Percentiles rank a stretch among this genome's conserved stretches.
These are phyloP conservation scores for Eulemur macaco DNA, from an alignment of 2,113 vertebrate species.

Conservation along the genomic window DNA sequence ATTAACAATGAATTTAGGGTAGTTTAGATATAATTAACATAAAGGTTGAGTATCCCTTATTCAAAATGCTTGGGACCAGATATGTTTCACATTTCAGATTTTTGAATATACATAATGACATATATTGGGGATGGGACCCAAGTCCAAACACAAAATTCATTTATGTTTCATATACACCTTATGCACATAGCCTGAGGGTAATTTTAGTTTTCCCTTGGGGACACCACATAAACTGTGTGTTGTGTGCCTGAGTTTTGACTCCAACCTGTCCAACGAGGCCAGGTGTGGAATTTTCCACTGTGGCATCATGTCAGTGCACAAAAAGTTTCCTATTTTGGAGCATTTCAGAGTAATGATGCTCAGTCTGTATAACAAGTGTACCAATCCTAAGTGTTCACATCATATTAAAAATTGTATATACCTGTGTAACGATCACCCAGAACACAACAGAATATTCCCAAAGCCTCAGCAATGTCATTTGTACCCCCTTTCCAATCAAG, in stretches of 20 bases:
- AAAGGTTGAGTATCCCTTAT: background rate
- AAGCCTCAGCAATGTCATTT: background rate
- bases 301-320: background rate
- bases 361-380: background rate
- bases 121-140: background rate
- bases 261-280: background rate
- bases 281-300: background rate
- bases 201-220: background rate
- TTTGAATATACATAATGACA: background rate
- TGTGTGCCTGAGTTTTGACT: background rate
- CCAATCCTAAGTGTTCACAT: background rate
- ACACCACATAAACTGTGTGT: background rate
- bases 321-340: background rate
- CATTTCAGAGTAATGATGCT: background rate
- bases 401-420: background rate
- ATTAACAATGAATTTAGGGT: background rate
- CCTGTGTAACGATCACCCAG: background rate
- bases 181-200: background rate
- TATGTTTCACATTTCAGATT: background rate
- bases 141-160: background rate
- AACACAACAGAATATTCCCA: background rate
- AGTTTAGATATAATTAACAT: background rate
- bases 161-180: background rate
- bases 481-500: background rate
- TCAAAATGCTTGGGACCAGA: background rate